Evolutionary conservation across 2,113 vertebrate genomes (phyloP).

Genomic region (Perca flavescens): DNA sequence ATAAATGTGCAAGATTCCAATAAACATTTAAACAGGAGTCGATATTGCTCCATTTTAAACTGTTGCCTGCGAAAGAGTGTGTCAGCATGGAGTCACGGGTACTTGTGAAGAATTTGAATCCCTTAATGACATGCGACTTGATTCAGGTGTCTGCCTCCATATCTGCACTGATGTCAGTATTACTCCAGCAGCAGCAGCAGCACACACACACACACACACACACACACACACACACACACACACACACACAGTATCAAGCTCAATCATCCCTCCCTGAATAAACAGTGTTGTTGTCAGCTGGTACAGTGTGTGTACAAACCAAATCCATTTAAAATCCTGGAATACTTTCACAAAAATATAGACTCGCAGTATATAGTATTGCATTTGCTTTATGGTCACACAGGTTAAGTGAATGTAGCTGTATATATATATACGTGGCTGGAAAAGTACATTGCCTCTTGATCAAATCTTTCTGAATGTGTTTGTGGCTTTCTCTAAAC

Average conservation of each 20-base stretch:
- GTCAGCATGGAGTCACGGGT: slow-evolving; percentile 67
- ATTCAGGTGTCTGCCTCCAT: slow-evolving; percentile 75
- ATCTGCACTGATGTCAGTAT: slow-evolving; percentile 80
- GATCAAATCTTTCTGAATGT: slow-evolving; percentile 35
- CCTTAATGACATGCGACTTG: slow-evolving; percentile 74
- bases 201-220: slow-evolving; percentile 30
- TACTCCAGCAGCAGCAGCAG: slow-evolving; percentile 48
- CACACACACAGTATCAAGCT: slow-evolving; percentile 59
- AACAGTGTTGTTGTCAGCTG: slow-evolving; percentile 74
- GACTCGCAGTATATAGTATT: slow-evolving; percentile 50
- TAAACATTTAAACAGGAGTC: slow-evolving; percentile 54
- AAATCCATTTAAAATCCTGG: slow-evolving; percentile 77
- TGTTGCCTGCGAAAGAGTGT: slow-evolving; percentile 45
- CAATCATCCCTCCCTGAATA: slow-evolving; percentile 74
- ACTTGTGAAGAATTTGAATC: slow-evolving; percentile 72
- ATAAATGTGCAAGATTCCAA: slow-evolving; percentile 51
- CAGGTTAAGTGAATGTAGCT: slow-evolving; percentile 70
- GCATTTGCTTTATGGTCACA: slow-evolving; percentile 69
- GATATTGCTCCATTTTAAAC: slow-evolving; percentile 59
- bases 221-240: slow-evolving; percentile 24
- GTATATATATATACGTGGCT: slow-evolving; percentile 3
- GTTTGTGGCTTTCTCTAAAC: slow-evolving; percentile 13
- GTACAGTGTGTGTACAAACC: slow-evolving; percentile 71
- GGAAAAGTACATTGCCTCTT: slow-evolving; percentile 53
- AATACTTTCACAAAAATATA: slow-evolving; percentile 63